Evolutionary conservation across 2,888 invertebrate genomes (phyloP).

Genomic region (Heliconius hortense): DNA sequence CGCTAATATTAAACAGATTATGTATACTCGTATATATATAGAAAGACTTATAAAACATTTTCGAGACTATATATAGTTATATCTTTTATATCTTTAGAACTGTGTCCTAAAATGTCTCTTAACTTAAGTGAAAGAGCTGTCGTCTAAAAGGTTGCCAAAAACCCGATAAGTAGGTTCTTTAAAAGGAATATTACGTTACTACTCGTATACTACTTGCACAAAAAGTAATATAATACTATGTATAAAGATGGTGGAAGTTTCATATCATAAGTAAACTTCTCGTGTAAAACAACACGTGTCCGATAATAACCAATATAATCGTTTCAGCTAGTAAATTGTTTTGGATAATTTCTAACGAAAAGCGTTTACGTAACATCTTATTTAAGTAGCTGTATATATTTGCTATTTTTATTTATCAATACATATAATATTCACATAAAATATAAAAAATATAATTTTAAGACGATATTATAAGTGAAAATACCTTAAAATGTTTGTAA

Average conservation of each 20-base stretch:
- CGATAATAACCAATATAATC: neutral
- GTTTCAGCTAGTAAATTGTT: neutral
- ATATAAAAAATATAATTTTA: neutral
- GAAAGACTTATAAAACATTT: neutral
- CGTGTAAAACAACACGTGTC: neutral
- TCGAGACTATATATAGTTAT: conserved; percentile 10
- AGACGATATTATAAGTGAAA: neutral
- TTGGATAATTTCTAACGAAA: neutral
- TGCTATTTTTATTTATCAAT: neutral
- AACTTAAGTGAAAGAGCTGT: conserved; percentile 38
- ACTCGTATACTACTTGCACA: conserved; percentile 1
- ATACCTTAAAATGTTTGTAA: conserved; percentile 4
- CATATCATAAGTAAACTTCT: neutral
- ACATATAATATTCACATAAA: neutral
- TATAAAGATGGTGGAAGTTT: neutral
- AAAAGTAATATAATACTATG: neutral
- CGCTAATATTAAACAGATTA: neutral
- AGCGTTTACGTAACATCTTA: neutral
- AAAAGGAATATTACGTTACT: conserved; percentile 17
- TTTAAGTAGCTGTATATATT: neutral
- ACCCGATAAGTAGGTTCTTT: conserved; percentile 35
- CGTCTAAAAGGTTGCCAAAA: conserved; percentile 31
- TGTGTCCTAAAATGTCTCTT: conserved; percentile 35
- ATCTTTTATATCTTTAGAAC: conserved; percentile 20
- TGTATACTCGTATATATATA: neutral